Conservation (phyloP, 2,113 vertebrate genomes). For the Origma solitaria region DNA sequence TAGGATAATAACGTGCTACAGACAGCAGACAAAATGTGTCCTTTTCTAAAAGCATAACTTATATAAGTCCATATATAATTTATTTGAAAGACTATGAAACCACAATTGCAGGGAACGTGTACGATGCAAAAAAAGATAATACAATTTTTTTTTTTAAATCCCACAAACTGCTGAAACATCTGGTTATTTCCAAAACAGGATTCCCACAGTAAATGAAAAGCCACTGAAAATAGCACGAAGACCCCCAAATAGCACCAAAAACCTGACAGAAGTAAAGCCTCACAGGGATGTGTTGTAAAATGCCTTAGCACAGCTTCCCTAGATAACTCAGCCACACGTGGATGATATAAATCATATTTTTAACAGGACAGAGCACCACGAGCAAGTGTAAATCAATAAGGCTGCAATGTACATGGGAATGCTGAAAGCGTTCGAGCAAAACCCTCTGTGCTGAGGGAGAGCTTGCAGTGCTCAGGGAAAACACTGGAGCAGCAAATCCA, state of each 20-base stretch:
- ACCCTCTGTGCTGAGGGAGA: neutral
- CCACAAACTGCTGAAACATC: neutral
- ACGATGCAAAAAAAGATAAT: neutral
- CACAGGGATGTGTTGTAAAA: neutral
- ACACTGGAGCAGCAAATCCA: neutral
- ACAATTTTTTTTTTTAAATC: neutral
- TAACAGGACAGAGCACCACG: neutral
- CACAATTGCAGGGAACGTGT: neutral
- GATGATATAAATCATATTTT: neutral
- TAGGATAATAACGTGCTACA: neutral
- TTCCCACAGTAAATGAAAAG: neutral
- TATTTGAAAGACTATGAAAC: neutral
- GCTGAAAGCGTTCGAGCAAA: neutral
- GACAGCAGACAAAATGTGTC: neutral
- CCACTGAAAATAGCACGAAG: neutral
- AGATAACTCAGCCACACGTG: neutral
- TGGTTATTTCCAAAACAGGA: slow-evolving; percentile 1
- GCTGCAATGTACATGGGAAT: neutral
- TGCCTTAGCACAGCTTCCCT: neutral
- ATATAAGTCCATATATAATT: neutral
- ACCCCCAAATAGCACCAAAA: neutral
- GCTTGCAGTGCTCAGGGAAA: neutral
- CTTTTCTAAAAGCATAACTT: neutral
- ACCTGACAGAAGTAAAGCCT: neutral
- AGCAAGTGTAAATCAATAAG: neutral